Percentiles rank a stretch among this genome's conserved stretches.
phyloP scores from a whole-genome alignment of 2,888 invertebrate species.

The Megalurothrips usitatus region DNA sequence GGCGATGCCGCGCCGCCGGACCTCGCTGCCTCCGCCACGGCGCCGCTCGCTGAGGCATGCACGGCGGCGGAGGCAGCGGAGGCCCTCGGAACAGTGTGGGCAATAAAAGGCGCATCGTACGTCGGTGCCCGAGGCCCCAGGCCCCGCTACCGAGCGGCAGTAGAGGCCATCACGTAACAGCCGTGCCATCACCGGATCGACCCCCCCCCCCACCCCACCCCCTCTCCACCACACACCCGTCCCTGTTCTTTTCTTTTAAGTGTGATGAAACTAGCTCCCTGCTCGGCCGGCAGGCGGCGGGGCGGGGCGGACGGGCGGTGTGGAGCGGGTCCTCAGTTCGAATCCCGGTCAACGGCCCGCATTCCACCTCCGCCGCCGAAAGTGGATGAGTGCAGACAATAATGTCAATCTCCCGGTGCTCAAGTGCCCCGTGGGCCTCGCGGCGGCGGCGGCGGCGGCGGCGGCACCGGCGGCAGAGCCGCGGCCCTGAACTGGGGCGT shows the following conservation, averaged over 20 bases:
- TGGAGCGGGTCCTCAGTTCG: background rate
- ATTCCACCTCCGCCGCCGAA: background rate
- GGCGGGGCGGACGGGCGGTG: background rate
- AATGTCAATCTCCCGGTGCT: background rate
- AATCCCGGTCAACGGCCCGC: background rate
- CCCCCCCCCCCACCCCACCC: background rate
- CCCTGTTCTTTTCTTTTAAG: background rate
- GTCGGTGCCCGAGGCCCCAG: background rate
- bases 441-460: background rate
- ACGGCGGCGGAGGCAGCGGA: background rate
- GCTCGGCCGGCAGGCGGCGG: background rate
- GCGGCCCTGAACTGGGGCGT: background rate
- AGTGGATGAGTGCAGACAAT: background rate
- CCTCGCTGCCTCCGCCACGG: background rate
- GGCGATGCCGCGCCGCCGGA: background rate
- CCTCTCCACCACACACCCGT: no score
- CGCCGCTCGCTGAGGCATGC: background rate
- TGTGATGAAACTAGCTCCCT: conserved; percentile 2
- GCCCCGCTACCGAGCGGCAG: background rate
- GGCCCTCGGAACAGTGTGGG: background rate
- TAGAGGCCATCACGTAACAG: background rate
- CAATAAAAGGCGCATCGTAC: background rate
- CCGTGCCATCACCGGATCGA: background rate
- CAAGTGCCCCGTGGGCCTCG: background rate
- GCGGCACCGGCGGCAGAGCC: background rate